Evolutionary conservation across 2,888 invertebrate species (phyloP).

Genomic region (Phortica magna): DNA sequence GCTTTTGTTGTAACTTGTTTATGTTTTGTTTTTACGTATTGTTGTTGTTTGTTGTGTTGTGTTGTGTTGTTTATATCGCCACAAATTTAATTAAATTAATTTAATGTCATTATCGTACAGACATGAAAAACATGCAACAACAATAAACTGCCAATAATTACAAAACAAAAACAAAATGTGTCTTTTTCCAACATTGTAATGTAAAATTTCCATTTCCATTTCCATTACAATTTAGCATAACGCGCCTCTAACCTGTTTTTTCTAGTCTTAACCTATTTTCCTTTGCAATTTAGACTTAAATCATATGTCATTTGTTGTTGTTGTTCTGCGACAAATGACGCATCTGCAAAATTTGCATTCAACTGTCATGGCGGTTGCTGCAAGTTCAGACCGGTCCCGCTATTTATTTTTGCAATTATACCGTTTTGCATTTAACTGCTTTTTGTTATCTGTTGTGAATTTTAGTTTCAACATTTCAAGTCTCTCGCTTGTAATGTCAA

Average conservation of each 20-base stretch:
- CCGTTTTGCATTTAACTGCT: no score
- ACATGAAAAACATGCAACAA: not conserved
- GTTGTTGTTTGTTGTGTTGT: constrained; percentile 22
- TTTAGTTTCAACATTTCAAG: no score
- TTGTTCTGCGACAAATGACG: not conserved
- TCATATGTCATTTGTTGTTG: constrained; percentile 20
- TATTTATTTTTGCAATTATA: no score
- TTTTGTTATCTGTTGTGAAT: no score
- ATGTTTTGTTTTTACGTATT: not conserved
- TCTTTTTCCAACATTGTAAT: not conserved
- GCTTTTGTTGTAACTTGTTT: constrained; percentile 6
- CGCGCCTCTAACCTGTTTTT: constrained; percentile 24
- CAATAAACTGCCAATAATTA: not conserved
- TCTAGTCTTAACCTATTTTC: constrained; percentile 29
- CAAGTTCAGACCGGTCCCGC: no score
- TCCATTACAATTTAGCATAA: no score
- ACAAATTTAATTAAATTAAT: constrained; percentile 36
- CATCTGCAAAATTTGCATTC: no score
- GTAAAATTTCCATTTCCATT: no score
- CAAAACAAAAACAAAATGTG: not conserved
- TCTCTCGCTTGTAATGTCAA: no score
- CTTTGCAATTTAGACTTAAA: constrained; percentile 33
- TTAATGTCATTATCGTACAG: constrained; percentile 27
- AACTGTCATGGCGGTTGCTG: no score
- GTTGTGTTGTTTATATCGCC: not conserved